phyloP scores from a whole-genome alignment of 2,797 vertebrate genomes.

The Macroramphosus scolopax region DNA sequence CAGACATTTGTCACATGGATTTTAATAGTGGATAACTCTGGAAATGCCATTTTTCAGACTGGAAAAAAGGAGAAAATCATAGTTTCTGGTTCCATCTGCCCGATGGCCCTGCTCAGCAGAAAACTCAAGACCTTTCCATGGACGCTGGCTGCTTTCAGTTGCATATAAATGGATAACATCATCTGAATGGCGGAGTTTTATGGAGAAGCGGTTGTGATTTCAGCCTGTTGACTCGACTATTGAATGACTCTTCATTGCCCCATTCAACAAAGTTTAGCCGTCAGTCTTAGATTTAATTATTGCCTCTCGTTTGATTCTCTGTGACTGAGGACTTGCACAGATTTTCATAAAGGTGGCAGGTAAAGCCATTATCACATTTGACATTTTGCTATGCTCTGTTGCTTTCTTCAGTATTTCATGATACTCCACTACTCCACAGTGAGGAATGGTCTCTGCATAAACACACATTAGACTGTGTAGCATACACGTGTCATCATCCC shows the following conservation, averaged over 20 bases:
- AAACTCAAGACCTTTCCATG: conserved; percentile 50
- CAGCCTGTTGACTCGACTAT: conserved; percentile 42
- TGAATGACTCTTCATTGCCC: conserved; percentile 55
- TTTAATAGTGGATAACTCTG: conserved; percentile 52
- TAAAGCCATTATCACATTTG: conserved; percentile 45
- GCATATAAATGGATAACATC: conserved; percentile 57
- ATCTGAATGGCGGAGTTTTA: conserved; percentile 44
- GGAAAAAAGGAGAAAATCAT: conserved; percentile 39
- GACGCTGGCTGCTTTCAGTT: conserved; percentile 58
- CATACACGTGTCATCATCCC: conserved; percentile 77
- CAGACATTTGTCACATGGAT: conserved; percentile 68
- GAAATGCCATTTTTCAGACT: conserved; percentile 40
- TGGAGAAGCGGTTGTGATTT: conserved; percentile 47
- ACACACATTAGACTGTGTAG: conserved; percentile 82
- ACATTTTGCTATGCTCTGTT: conserved; percentile 54
- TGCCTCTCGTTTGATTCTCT: conserved; percentile 44
- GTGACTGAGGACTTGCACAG: conserved; percentile 58
- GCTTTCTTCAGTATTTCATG: conserved; percentile 58
- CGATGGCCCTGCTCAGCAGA: conserved; percentile 34
- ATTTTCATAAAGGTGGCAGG: conserved; percentile 42
- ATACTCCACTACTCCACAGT: conserved; percentile 54
- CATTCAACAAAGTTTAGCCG: conserved; percentile 42
- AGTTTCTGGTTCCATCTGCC: conserved; percentile 39
- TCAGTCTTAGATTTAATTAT: conserved; percentile 55
- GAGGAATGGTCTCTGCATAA: conserved; percentile 53